Evolutionary conservation across 2,888 invertebrate genomes (phyloP), one percentile per base, ranked within the genome.

Genomic region (Tetranychus truncatus): DNA sequence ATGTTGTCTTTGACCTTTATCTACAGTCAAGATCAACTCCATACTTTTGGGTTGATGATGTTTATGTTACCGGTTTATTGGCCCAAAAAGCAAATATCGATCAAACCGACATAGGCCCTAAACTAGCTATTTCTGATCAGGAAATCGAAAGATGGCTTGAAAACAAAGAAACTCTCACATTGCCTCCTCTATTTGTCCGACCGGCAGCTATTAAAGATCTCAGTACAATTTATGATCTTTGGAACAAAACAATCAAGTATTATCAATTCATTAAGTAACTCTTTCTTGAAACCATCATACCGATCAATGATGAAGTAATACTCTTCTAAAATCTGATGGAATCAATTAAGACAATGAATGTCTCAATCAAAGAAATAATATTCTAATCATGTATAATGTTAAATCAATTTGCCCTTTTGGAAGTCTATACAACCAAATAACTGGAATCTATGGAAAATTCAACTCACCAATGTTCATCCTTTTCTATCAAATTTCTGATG

Each of bases 1-100:
- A 81, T 71, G 78, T 80, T 65, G 80, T 78, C 0, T 78, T 78
- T 69, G 77, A 78, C 20, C 76, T 80, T 8, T 80, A 80, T 74
- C 55, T 77, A 15, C 75, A 78, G 72, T 79, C 80, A 24, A 74
- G 76, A 45, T 74, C 77, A 34, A 80, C 81, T 9, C 81, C 81
- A 4, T 84, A 82, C 78, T 84, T 84, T 80, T 84, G 84, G 84
- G 82, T 84, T 34, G 84, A 84, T 78, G 84, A 84, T 78, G 83
- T 82, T 76, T 83, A 83, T 77, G 79, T 84, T 6, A 83, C 84
- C 4, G 84, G 84, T 55, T 78, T 78, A 9, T 75, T 80, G 46
- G 80, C 80, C 20, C 75, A 78, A 65, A 75, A 76, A 45, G 73
- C 79, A 15, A 78, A 78, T 6, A 74, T 80, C 45, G 73, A 75